Conservation (phyloP, 2,888 invertebrate genomes). For the Clepsis dumicolana region DNA sequence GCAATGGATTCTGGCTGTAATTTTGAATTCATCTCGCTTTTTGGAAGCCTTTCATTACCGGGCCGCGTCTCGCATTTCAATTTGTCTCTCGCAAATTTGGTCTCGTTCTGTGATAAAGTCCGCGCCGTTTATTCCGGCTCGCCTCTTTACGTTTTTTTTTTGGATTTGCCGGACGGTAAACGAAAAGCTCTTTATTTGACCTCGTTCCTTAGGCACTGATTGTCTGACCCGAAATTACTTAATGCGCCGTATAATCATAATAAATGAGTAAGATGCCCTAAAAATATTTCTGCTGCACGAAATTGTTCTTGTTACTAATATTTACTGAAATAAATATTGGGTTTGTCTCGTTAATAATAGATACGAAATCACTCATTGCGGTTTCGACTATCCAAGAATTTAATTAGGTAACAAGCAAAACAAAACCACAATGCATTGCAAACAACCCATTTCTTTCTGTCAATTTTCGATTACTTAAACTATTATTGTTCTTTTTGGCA, state of each 20-base stretch:
- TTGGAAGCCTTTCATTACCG: slow-evolving; percentile 42
- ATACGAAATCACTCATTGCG: slow-evolving; percentile 17
- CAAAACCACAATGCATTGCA: slow-evolving; percentile 27
- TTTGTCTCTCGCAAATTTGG: slow-evolving; percentile 49
- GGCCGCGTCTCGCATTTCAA: slow-evolving; percentile 46
- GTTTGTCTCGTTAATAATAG: slow-evolving; percentile 2
- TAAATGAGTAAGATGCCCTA: background rate
- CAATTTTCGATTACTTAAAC: slow-evolving; percentile 21
- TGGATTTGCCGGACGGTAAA: slow-evolving; percentile 14
- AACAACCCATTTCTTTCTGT: slow-evolving; percentile 13
- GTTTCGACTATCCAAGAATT: slow-evolving; percentile 23
- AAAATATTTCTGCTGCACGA: background rate
- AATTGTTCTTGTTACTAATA: background rate
- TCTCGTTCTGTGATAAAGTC: slow-evolving; percentile 40
- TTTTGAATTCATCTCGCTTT: slow-evolving; percentile 39
- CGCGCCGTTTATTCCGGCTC: slow-evolving; percentile 23
- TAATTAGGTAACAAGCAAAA: slow-evolving; percentile 32
- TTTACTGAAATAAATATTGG: background rate
- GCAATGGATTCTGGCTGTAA: slow-evolving; percentile 24
- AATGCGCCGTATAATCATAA: slow-evolving; percentile 18
- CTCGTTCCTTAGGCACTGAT: slow-evolving; percentile 31
- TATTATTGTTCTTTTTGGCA: background rate
- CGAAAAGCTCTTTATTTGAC: slow-evolving; percentile 32
- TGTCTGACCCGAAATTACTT: slow-evolving; percentile 20
- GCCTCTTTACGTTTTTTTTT: slow-evolving; percentile 23